Evolutionary conservation across 2,888 invertebrate species (phyloP), one percentile per base, ranked within the genome.

Genomic region (Zaprionus obscuricornis): DNA sequence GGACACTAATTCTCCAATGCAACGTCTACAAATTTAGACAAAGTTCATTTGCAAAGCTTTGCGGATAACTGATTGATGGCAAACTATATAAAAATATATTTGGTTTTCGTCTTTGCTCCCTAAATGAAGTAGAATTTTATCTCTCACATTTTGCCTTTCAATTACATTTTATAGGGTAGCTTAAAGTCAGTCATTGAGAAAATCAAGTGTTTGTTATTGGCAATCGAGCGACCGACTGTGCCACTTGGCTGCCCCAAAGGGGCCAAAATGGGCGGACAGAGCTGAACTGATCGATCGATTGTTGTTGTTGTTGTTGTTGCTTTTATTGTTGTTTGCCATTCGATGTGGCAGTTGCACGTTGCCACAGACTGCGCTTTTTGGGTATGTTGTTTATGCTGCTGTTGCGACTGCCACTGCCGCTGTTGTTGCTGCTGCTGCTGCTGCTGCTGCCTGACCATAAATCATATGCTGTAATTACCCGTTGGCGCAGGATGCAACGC

Each of bases 381-480:
- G n/a, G 20, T 33, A 36, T 37, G 47, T n/a, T 7, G 33, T 10
- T 17, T 37, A 8, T 16, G 43, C 3, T n/a, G 50, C 33, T 26
- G 37, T 18, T 26, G 51, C 8, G 14, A 24, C 20, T 20, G 33
- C 24, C 33, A 24, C 16, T 26, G 26, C 2, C 14, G 27, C 42
- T n/a, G 11, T n/a, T n/a, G 22, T 6, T 46, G 20, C 33, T 16
- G 29, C 22, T 20, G 24, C 26, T 45, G 39, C 54, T 49, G 50
- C 57, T n/a, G n/a, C 50, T 60, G 64, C 51, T 72, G 75, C 52
- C 86, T 63, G 49, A 31, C 68, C 70, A 89, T 89, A 89, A 89
- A 89, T 89, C 89, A 89, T 88, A 85, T 74, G 81, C 85, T 81
- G 88, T 88, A 89, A 89, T 89, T 88, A 89, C 88, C 89, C 89